These are phyloP conservation scores for Ethmia dodecea DNA, from an alignment of 2,888 invertebrate species.

Conservation along the genomic window DNA sequence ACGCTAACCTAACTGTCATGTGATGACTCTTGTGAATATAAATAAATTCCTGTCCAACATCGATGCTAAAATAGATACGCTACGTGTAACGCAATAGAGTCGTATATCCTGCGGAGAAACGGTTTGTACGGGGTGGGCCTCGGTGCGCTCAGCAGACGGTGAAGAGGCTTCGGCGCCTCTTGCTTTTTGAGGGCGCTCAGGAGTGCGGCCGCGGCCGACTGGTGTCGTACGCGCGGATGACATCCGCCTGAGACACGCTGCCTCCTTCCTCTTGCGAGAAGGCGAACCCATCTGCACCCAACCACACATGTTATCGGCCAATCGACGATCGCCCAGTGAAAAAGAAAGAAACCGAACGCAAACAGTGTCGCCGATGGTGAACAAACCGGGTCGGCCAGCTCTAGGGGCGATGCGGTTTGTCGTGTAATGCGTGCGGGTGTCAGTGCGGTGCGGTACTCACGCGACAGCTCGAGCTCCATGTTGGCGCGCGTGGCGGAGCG, in stretches of 20 bases:
- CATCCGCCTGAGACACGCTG: slow-evolving; percentile 94
- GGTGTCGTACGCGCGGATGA: slow-evolving; percentile 97
- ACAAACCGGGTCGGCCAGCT: too few relatives aligned
- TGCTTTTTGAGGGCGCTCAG: slow-evolving; percentile 62
- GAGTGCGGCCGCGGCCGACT: slow-evolving; percentile 90
- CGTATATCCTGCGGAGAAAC: too few relatives aligned
- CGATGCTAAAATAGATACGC: too few relatives aligned
- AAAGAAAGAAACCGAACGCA: background rate
- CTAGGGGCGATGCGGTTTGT: background rate
- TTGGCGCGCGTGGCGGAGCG: slow-evolving; percentile 87
- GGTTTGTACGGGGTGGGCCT: background rate
- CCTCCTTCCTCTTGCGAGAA: slow-evolving; percentile 99
- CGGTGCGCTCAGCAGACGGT: slow-evolving; percentile 17
- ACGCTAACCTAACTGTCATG: too few relatives aligned
- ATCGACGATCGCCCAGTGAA: background rate
- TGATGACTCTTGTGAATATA: too few relatives aligned
- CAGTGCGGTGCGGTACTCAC: slow-evolving; percentile 89
- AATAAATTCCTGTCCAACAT: too few relatives aligned
- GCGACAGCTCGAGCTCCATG: slow-evolving; percentile 93
- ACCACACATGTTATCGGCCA: slow-evolving; percentile 10
- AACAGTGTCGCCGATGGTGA: background rate
- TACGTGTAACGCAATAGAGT: too few relatives aligned
- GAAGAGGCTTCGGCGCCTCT: slow-evolving; percentile 14
- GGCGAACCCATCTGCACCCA: slow-evolving; percentile 93
- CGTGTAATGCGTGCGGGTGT: background rate